phyloP scores from a whole-genome alignment of 2,797 vertebrate genomes.

The Melanotaenia boesemani region DNA sequence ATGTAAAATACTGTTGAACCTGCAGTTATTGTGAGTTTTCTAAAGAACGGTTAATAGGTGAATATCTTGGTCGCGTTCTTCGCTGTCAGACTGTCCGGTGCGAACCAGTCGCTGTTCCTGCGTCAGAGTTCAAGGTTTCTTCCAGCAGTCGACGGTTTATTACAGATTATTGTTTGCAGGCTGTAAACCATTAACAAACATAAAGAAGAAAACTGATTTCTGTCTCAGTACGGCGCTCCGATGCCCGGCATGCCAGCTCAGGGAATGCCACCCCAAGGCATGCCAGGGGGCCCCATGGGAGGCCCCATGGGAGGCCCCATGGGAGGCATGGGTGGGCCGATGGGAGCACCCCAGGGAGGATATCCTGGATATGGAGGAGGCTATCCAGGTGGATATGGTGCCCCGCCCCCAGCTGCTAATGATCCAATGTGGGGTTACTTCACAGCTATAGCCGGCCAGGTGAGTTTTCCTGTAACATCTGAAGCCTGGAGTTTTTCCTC shows the following conservation, averaged over 20 bases:
- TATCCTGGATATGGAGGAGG: constrained; percentile 76
- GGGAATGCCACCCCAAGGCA: constrained; percentile 82
- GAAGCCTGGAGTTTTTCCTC: too few relatives aligned
- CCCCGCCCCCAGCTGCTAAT: constrained; percentile 66
- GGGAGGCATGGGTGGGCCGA: constrained; percentile 61
- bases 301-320: constrained; percentile 68
- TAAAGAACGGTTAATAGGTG: too few relatives aligned
- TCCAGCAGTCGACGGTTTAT: too few relatives aligned
- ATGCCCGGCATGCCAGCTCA: constrained; percentile 81
- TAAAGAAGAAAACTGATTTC: neutral
- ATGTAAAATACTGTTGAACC: too few relatives aligned
- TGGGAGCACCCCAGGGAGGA: constrained; percentile 75
- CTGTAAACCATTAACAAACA: too few relatives aligned
- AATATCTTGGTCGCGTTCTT: too few relatives aligned
- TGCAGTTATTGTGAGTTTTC: too few relatives aligned
- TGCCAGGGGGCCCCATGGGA: constrained; percentile 66
- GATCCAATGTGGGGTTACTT: constrained; percentile 90
- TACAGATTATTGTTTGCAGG: too few relatives aligned
- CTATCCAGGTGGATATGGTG: constrained; percentile 75
- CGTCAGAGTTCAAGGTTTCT: too few relatives aligned
- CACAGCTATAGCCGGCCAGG: constrained; percentile 89
- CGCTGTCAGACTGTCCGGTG: too few relatives aligned
- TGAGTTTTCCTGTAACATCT: too few relatives aligned
- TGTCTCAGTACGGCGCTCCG: constrained; percentile 82
- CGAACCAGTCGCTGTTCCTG: too few relatives aligned